Base-by-base conservation (phyloP, 2,888 invertebrate species). In the Oscheius sp. region DNA sequence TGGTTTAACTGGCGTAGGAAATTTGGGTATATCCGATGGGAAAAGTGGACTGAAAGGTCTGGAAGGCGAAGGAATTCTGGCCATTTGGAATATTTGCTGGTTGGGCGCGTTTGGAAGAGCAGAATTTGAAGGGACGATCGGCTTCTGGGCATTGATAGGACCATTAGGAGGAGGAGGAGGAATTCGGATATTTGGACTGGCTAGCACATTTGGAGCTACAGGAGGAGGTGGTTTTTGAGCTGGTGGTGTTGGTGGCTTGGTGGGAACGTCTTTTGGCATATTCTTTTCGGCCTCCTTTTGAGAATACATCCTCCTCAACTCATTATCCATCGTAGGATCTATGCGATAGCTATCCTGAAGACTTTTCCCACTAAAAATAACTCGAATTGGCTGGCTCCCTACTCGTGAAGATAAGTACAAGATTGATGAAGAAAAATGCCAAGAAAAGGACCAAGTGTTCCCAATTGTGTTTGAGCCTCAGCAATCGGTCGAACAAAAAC, bases 401-500 rank as follows among this genome's bases (percentile, higher is more conserved):
- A 75, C 75, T 58, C 71, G 39, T 65, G 42, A 8, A 80, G 58
- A 58, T 75, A 80, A 17, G 53, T 52, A 46, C 80, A 80, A 10
- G 74, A 69, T 20, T 79, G 70, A 1, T 79, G 80, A 50, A 80
- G 55, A 34, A 80, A 70, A 46, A 73, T 65, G 39, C 73, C 75
- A 5, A 79, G 29, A 10, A 79, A 52, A 0, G 77, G 76, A 0
- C 67, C 34, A 27, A 79, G 65, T 8, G 75, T 63, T 12, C 73
- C 55, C 46, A 78, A 45, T 55, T 76, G 71, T 15, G 69, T 69
- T 37, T 79, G 79, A 45, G 70, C 70, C 8, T 65, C 65, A 10
- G 76, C 74, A 27, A 78, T 76, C 2, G 80, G 80, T 23, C 80
- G 76, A 8, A 79, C 73, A 17, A 80, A 68, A 3, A 75, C 79